Evolutionary conservation across 2,888 invertebrate species (phyloP).

Genomic region (Apoda limacodes): DNA sequence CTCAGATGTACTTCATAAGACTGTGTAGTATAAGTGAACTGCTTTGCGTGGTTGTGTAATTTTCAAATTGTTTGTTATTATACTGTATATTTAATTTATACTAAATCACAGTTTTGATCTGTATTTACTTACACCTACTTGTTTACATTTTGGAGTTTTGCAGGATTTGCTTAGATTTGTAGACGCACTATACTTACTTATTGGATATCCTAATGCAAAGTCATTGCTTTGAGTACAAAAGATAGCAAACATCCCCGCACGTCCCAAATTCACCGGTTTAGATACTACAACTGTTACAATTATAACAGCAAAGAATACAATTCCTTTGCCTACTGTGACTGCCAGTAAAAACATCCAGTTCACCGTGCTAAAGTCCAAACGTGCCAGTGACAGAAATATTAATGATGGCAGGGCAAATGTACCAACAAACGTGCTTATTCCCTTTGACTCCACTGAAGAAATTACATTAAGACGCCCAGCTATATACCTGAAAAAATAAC

Average conservation of each 20-base stretch:
- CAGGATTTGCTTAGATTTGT: no score
- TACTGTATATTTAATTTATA: no score
- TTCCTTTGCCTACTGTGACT: conserved; percentile 85
- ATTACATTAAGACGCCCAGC: conserved; percentile 88
- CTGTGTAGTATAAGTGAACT: no score
- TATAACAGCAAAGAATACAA: conserved; percentile 85
- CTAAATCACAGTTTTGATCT: no score
- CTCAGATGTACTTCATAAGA: no score
- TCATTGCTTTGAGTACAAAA: conserved; percentile 98
- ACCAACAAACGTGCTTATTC: conserved; percentile 92
- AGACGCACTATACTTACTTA: conserved; percentile 81
- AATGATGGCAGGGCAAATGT: conserved; percentile 93
- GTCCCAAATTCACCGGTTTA: conserved; percentile 84
- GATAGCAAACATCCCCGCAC: conserved; percentile 92
- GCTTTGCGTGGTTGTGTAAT: no score
- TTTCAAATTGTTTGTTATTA: no score
- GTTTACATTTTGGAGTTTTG: no score
- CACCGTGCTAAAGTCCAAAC: conserved; percentile 83
- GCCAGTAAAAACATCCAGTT: conserved; percentile 94
- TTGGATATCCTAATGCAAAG: conserved; percentile 96
- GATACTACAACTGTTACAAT: conserved; percentile 81
- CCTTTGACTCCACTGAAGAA: conserved; percentile 86
- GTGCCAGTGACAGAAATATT: conserved; percentile 90
- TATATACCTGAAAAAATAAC: conserved; percentile 73
- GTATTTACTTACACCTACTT: no score